A percentile compares a stretch with the other conserved stretches of the same genome.
phyloP scores from a whole-genome alignment of 2,797 vertebrate genomes.

The Eleutherodactylus coqui region DNA sequence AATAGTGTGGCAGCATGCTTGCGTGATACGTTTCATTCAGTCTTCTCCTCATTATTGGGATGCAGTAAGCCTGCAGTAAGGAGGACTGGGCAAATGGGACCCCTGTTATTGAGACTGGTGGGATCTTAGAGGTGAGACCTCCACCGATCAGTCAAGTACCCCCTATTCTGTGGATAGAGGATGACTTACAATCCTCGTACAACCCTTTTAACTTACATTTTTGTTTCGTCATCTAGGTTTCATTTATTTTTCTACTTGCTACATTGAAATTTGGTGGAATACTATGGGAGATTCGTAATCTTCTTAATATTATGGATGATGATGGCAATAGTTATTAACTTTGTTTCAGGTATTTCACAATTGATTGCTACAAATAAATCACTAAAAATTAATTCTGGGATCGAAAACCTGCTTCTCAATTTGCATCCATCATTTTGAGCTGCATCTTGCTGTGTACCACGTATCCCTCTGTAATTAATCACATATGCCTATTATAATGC shows the following conservation, averaged over 20 bases:
- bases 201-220: neutral
- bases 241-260: no score
- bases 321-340: neutral
- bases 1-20: no score
- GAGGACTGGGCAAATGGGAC: no score
- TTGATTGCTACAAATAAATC: slow-evolving; percentile 17
- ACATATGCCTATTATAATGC: neutral
- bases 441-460: neutral
- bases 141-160: no score
- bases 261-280: neutral
- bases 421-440: slow-evolving; percentile 1
- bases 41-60: no score
- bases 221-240: neutral
- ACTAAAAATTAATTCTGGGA: neutral
- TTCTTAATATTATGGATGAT: neutral
- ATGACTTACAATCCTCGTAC: no score
- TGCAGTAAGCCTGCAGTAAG: no score
- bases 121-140: no score
- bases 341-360: neutral
- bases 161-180: no score
- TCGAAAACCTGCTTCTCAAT: neutral
- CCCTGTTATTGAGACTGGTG: no score
- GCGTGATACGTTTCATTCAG: no score
- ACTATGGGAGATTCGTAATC: neutral
- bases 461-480: neutral